Percentiles rank a stretch among this genome's conserved stretches.
Evolutionary conservation across 35 echinoderm and acorn worm genomes (phyloP).

Genomic region (Apostichopus japonicus): DNA sequence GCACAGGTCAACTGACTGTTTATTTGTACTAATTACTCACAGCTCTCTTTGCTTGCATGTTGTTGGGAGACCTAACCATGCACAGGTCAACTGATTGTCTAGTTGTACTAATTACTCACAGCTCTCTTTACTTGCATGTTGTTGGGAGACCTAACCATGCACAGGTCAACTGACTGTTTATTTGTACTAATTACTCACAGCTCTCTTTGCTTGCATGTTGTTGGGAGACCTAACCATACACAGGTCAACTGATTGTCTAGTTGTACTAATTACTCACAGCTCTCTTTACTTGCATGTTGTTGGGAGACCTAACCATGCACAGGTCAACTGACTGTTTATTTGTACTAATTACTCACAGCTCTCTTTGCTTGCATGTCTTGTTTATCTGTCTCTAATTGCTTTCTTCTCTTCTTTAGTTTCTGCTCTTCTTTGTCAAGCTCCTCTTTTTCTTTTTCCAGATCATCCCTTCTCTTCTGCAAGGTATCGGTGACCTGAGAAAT

Average conservation of each 20-base stretch:
- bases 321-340: too few species aligned
- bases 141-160: too few species aligned
- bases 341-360: constrained; percentile 25
- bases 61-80: too few species aligned
- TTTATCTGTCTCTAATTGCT: constrained; percentile 60
- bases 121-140: not conserved
- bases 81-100: too few species aligned
- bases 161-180: too few species aligned
- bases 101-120: constrained; percentile 10
- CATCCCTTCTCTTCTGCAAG: constrained; percentile 68
- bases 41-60: not conserved
- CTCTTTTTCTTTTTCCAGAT: constrained; percentile 55
- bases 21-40: constrained; percentile 6
- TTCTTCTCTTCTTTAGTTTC: constrained; percentile 66
- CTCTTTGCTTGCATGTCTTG: not conserved
- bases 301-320: too few species aligned
- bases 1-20: too few species aligned
- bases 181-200: constrained; percentile 10
- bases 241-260: too few species aligned
- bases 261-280: constrained; percentile 12
- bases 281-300: not conserved
- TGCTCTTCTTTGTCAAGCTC: constrained; percentile 76
- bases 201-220: not conserved
- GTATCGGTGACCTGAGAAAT: constrained; percentile 50
- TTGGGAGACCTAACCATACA: too few species aligned